Percentiles rank a stretch among this genome's conserved stretches.
Evolutionary conservation across 2,113 vertebrate species (phyloP).

Genomic region (Percina caprodes): DNA sequence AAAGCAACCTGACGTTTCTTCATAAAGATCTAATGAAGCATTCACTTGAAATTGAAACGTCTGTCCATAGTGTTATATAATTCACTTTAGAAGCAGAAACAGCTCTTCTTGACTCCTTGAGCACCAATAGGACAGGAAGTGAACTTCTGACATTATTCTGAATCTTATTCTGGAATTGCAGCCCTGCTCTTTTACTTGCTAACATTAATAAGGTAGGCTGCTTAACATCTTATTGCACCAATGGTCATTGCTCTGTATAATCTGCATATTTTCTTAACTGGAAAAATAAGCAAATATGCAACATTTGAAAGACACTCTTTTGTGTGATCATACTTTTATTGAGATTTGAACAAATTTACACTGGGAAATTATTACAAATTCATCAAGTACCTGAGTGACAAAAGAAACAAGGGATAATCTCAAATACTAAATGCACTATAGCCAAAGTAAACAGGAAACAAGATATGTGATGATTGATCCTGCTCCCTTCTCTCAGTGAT

Average conservation of each 20-base stretch:
- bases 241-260: background rate
- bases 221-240: background rate
- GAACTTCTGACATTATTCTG: background rate
- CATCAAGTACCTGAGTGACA: background rate
- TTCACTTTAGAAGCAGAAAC: background rate
- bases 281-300: background rate
- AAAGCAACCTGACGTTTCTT: constrained; percentile 26
- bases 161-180: background rate
- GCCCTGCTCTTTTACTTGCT: background rate
- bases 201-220: background rate
- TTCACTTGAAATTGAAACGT: constrained; percentile 18
- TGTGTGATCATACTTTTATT: background rate
- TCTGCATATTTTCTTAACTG: background rate
- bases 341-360: background rate
- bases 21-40: constrained; percentile 15
- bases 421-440: background rate
- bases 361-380: background rate
- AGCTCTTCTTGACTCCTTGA: background rate
- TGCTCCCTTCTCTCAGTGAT: background rate
- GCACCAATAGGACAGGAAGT: background rate
- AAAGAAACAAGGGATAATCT: constrained; percentile 2
- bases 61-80: background rate
- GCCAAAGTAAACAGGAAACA: background rate
- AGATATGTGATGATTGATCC: background rate
- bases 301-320: background rate